Base-by-base conservation (phyloP, 2,888 invertebrate genomes). In the Charanyca ferruginea region DNA sequence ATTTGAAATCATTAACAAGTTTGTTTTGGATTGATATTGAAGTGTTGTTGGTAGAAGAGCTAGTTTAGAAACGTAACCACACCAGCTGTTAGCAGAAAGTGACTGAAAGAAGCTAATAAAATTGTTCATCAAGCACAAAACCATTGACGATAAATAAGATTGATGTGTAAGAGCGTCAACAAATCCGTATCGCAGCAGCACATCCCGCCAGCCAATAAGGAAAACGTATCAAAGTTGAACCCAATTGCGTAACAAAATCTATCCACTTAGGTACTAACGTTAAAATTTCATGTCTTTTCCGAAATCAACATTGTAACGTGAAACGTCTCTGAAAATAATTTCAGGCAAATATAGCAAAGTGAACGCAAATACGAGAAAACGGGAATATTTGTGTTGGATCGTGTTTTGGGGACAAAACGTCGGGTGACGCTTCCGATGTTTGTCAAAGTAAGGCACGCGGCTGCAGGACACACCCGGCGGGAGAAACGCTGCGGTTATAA, bases 281-380 rank as follows among this genome's bases (percentile, higher is more conserved):
- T 63, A 62, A 83, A 80, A 73, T 62, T 66, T 78, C 69, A 57
- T 53, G 45, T 52, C 49, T 57, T 44, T 61, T 52, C 68, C 85
- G 87, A 87, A 88, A 85, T 75, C 62, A 77, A 89, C 83, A 83
- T 68, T 65, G 87, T 77, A 84, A 87, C 77, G 48, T 41, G 78
- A 88, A 52, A 73, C 81, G 63, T 84, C 79, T 81, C 66, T 59
- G 83, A 86, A 89, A 90, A 90, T 90, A 86, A 87, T 90, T 87
- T 87, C 83, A 84, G 77, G 77, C 88, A 91, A 92, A 91, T 89
- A 91, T 65, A 69, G 84, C 87, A 87, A 88, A 94, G 94, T 93
- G 89, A 92, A 90, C 84, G 90, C 86, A 93, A 94, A 94, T 89
- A 94, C 61, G 69, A 81, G 84, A 90, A 91, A 92, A 89, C 83